Evolutionary conservation across 2,888 invertebrate genomes (phyloP).

Genomic region (Lamellibrachia satsuma): DNA sequence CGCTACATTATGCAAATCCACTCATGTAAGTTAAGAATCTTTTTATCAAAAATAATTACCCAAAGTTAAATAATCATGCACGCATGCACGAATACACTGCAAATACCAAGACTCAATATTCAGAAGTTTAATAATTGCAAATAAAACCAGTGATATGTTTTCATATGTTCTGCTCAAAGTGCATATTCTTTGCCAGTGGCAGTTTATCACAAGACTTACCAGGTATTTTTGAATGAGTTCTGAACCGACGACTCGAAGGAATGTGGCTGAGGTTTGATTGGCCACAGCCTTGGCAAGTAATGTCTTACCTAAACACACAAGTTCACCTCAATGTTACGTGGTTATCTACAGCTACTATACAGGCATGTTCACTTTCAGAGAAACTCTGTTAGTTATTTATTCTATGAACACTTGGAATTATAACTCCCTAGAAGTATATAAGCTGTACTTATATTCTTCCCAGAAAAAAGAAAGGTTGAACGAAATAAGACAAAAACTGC

Average conservation of each 20-base stretch:
- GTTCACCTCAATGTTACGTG: neutral
- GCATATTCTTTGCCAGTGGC: neutral
- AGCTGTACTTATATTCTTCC: too few species aligned
- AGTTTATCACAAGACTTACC: constrained; percentile 64
- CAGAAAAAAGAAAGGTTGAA: too few species aligned
- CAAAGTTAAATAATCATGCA: too few species aligned
- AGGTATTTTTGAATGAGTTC: constrained; percentile 98
- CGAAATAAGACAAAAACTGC: too few species aligned
- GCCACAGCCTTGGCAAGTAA: constrained; percentile 98
- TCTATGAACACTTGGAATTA: neutral
- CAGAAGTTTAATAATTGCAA: neutral
- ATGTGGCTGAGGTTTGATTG: constrained; percentile 99
- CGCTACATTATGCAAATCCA: too few species aligned
- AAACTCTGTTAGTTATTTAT: neutral
- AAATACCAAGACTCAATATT: neutral
- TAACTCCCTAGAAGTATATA: neutral
- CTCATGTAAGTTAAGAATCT: too few species aligned
- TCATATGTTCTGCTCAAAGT: neutral
- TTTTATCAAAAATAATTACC: too few species aligned
- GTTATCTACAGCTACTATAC: neutral
- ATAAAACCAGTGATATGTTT: neutral
- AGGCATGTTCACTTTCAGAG: neutral
- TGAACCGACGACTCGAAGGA: constrained; percentile 97
- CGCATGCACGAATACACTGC: neutral
- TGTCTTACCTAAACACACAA: constrained; percentile 76